Conservation (phyloP, 2,113 vertebrate genomes). For the Elaphurus davidianus region DNA sequence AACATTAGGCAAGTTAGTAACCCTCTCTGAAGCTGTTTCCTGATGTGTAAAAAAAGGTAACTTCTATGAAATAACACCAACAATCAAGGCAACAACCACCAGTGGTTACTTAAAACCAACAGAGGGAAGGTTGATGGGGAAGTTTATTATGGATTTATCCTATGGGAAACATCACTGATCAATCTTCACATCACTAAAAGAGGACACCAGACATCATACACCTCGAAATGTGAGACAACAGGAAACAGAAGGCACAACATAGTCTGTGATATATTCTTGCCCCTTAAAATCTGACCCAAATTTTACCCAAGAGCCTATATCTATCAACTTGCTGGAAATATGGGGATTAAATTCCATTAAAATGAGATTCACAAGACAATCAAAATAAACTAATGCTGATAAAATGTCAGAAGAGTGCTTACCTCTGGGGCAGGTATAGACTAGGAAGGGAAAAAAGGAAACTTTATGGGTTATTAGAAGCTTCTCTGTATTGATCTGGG, state of each 20-base stretch:
- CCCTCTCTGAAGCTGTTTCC: background rate
- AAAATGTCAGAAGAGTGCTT: background rate
- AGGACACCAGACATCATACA: background rate
- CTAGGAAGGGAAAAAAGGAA: background rate
- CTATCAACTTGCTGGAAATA: background rate
- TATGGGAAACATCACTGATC: background rate
- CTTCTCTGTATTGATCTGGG: background rate
- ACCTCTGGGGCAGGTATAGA: background rate
- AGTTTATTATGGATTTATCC: background rate
- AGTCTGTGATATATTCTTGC: background rate
- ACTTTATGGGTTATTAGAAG: background rate
- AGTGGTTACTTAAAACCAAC: background rate
- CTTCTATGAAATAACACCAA: background rate
- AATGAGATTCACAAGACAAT: constrained; percentile 17
- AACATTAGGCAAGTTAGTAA: background rate
- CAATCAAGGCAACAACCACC: background rate
- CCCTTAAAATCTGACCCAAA: background rate
- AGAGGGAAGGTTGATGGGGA: background rate
- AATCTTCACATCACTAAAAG: background rate
- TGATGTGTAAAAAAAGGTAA: background rate
- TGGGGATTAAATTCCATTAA: background rate
- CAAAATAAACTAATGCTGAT: background rate
- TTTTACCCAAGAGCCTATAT: background rate
- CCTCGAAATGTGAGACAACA: background rate
- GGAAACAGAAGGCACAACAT: background rate